Base-by-base conservation (phyloP, 1,140 invertebrate species). In the Mycetomoellerius zeteki region DNA sequence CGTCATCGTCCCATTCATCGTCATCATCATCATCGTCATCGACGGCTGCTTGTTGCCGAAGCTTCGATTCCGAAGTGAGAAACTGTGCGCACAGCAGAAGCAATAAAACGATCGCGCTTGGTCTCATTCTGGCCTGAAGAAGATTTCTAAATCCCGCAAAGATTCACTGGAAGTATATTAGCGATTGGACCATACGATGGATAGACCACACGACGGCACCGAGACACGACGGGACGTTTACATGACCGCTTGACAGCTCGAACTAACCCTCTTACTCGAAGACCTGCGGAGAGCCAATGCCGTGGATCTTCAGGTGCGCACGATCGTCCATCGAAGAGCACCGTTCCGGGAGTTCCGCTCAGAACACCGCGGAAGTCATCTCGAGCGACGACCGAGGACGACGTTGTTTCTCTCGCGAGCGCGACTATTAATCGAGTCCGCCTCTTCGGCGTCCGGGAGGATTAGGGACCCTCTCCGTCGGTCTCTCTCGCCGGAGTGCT, bases 1-100 rank as follows among this genome's bases (percentile, higher is more conserved):
- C 96, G 71, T 97, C 96, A 24, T 96, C 96, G 12, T 97, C 96
- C 24, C 93, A 96, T n/a, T 94, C 93, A 93, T 96, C 92, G 89
- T 96, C 77, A 2, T 94, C 92, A 30, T 93, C 94, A 10, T 91
- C 88, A n/a, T 97, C 96, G 65, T 91, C 90, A 16, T 89, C 87
- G 10, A 87, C 88, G 43, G 91, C 78, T n/a, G 89, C 85, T 77
- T 94, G 93, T 67, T 95, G 94, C 58, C 93, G 92, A 4, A 95
- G 65, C 85, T 94, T 95, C 19, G 94, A 92, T 52, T 95, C 93
- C 10, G 94, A 89, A 7, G 89, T 71, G 19, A 93, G 47, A 43
- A 93, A 86, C 16, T 93, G 65, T 6, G 89, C 88, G 80, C 91
- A 93, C 19, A 95, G 86, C 50, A 93, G 85, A 8, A 94, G 78